Base-by-base conservation (phyloP, 2,888 invertebrate genomes). In the Ichneumon xanthorius region DNA sequence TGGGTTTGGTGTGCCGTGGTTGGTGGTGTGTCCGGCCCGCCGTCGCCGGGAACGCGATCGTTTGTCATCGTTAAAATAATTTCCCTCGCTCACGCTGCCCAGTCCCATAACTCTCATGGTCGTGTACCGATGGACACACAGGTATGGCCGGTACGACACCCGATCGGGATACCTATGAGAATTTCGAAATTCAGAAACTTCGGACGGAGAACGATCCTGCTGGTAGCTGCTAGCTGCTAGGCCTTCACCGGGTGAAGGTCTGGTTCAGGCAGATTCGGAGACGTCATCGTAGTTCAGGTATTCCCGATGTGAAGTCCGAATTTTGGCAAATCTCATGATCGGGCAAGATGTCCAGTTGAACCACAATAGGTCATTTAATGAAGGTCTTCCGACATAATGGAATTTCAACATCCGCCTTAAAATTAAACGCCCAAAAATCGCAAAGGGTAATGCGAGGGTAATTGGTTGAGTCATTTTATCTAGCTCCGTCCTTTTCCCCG, bases 41-140 rank as follows among this genome's bases (percentile, higher is more conserved):
- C 70, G 82, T 82, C 76, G 58, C 70, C 71, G 58, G 75, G 72
- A 55, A 76, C 80, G 80, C 83, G 87, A 88, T 91, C 91, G 91
- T 91, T 91, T 91, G 91, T 91, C 92, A 91, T 91, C 92, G 91
- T 91, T 91, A 90, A 91, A 90, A 90, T 91, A 90, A 91, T 91
- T 90, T 88, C 86, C 87, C 88, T 90, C 90, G 89, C 88, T 88
- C 80, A 79, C 82, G 78, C 58, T 67, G 73, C 78, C 71, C 68
- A 63, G 71, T 37, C 61, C 71, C 70, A 50, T 68, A 48, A 61
- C 50, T 63, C 67, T 75, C 78, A 68, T 72, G 67, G 61, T 72
- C 68, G 37, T 72, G 55, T 63, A 77, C 50, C 75, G 11, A 75
- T 61, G 63, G 22, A 22, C n/a, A 45, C 68, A 73, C 87, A 87